Evolutionary conservation across 1,140 invertebrate genomes (phyloP), one percentile per base, ranked within the genome.

Genomic region (Halesus radiatus): DNA sequence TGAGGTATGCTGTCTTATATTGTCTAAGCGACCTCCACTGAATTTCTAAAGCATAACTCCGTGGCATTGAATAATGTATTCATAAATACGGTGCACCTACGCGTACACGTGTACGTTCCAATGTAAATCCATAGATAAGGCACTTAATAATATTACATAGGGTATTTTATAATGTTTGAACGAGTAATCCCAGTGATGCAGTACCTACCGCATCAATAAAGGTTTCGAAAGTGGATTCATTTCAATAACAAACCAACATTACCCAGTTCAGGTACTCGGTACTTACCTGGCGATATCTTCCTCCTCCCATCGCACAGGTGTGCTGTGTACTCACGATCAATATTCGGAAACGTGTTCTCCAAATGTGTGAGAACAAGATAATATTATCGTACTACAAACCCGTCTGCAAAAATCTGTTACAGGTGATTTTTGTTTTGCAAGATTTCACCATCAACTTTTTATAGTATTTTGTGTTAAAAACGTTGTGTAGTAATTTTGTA

Each of bases 161-260:
- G 37, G 10, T 45, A 13, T 45, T 13, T 45, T 45, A 29, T 29
- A 29, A 1, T 60, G 7, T 60, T 60, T 60, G 18, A 60, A 70
- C 16, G 32, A 45, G 37, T 45, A 45, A 70, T 50, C 37, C 37
- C 18, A 15, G n/a, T 16, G 66, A 70, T 10, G 37, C 37, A 37
- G 32, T 37, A 45, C 37, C 18, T 18, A 29, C 18, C 60, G 66
- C 66, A 16, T 70, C 66, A 52, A 52, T 70, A 37, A 37, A n/a
- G 32, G 66, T 70, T 70, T 70, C 37, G 66, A 70, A 70, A 70
- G 66, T 70, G 66, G 66, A 70, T 70, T 68, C 64, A 68, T 68
- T 70, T 70, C 32, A 70, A 50, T 70, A 50, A 52, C 32, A 45
- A 50, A 70, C 23, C 37, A 66, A 50, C 66, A 70, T 70, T 70